Base-by-base conservation (phyloP, 1,140 invertebrate species). In the Leptonema lineaticorne region DNA sequence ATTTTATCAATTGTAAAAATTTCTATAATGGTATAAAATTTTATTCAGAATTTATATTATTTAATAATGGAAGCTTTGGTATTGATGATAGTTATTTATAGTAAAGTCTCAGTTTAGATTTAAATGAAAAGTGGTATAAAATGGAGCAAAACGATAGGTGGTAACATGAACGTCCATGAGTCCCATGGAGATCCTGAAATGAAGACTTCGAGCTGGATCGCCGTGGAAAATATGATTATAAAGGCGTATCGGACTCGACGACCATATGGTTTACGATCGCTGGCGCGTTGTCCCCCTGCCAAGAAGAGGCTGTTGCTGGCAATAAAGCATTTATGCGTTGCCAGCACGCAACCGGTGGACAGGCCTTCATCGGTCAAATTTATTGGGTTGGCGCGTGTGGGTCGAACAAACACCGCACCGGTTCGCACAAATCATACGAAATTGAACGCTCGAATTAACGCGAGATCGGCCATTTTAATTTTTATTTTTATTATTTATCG, bases 291-390 rank as follows among this genome's bases (percentile, higher is more conserved):
- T 50, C 62, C 62, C 50, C 62, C 41, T n/a, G 62, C 62, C 33
- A 64, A 46, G 62, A 20, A 9, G 62, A 64, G 41, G 62, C 62
- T 69, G 71, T 64, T 69, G 67, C 33, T 37, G 33, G 67, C 63
- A 72, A 72, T 67, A 69, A 67, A 72, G 66, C 71, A 72, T 72
- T 72, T 69, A 72, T 72, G 71, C 71, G 63, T 60, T 57, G 16
- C 64, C 29, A 45, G 68, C 71, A 72, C 71, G 71, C 71, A 72
- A 72, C 63, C 67, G 58, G 24, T 63, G 66, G 29, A 45, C 56
- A 41, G 58, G 56, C 64, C 46, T 67, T 64, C 71, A 68, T 67
- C 62, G 64, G 67, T 33, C 30, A 69, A 69, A 72, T 72, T 72
- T 69, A 69, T 67, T 50, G 68, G 22, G 30, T 37, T 53, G 6